phyloP scores from a whole-genome alignment of 2,888 invertebrate species.

The Agrochola circellaris region DNA sequence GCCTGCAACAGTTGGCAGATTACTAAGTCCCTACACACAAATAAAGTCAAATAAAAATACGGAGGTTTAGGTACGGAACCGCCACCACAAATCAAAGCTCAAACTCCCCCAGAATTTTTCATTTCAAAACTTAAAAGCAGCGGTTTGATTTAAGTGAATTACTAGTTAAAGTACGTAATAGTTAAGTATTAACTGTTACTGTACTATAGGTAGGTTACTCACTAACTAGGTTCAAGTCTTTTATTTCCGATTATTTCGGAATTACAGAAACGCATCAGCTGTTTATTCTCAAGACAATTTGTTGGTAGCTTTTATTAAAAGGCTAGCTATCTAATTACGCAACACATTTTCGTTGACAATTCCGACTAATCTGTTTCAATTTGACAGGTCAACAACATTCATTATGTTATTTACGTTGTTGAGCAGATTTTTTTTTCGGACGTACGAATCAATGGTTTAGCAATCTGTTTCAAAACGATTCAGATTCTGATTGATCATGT shows the following conservation, averaged over 20 bases:
- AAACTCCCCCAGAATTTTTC: neutral
- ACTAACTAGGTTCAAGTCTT: constrained; percentile 16
- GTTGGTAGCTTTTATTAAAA: neutral
- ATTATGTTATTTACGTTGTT: too few species aligned
- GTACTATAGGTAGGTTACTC: neutral
- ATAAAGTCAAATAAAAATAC: neutral
- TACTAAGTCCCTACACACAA: neutral
- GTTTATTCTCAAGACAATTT: constrained; percentile 39
- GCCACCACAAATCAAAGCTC: neutral
- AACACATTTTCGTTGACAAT: too few species aligned
- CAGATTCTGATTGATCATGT: too few species aligned
- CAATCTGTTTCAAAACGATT: too few species aligned
- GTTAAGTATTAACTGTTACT: constrained; percentile 41
- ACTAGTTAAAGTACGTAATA: constrained; percentile 50
- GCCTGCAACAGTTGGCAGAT: neutral
- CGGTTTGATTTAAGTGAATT: constrained; percentile 54
- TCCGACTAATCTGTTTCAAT: too few species aligned
- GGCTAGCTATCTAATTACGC: too few species aligned
- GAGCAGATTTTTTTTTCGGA: too few species aligned
- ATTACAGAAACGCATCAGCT: constrained; percentile 36
- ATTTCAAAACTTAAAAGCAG: constrained; percentile 53
- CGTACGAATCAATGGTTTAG: too few species aligned
- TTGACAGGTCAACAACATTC: too few species aligned
- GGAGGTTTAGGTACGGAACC: constrained; percentile 34
- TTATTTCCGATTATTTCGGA: constrained; percentile 42